Evolutionary conservation across 2,888 invertebrate genomes (phyloP).

Genomic region (Digitonthophagus gazella): DNA sequence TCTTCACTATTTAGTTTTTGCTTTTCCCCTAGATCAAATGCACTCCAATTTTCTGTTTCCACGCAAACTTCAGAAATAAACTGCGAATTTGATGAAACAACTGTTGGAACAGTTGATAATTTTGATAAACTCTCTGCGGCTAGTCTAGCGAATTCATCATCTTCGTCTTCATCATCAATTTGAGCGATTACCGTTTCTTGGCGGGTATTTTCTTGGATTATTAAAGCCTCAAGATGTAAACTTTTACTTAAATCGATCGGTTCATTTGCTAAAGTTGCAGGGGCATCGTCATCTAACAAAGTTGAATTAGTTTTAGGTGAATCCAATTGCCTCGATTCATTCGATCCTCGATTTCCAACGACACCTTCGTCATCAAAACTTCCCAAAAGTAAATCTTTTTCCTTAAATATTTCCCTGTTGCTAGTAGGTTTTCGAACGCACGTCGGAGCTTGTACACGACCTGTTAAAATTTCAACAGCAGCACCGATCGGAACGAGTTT

Average conservation of each 20-base stretch:
- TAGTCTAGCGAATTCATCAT: conserved; percentile 74
- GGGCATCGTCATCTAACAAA: conserved; percentile 72
- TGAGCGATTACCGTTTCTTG: conserved; percentile 44
- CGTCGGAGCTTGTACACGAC: conserved; percentile 74
- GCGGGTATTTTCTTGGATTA: conserved; percentile 24
- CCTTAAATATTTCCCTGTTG: conserved; percentile 53
- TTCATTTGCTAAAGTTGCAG: conserved; percentile 61
- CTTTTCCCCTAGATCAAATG: conserved; percentile 59
- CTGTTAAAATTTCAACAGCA: conserved; percentile 84
- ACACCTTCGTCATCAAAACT: conserved; percentile 54
- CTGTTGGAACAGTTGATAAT: conserved; percentile 50
- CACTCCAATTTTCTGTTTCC: conserved; percentile 69
- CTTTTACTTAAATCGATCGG: conserved; percentile 72
- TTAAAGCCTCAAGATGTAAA: conserved; percentile 43
- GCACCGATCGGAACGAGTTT: conserved; percentile 80
- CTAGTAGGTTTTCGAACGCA: conserved; percentile 53
- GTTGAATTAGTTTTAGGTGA: no score
- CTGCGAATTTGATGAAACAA: no score
- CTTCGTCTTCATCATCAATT: conserved; percentile 62
- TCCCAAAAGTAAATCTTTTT: conserved; percentile 68
- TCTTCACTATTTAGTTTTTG: neutral
- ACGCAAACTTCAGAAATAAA: conserved; percentile 51
- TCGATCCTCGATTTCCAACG: conserved; percentile 3
- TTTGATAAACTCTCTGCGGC: conserved; percentile 74
- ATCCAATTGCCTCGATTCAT: no score